Percentiles rank a stretch among this genome's conserved stretches.
Conservation (phyloP, 2,888 invertebrate species). For the Polyommatus iphigenia region DNA sequence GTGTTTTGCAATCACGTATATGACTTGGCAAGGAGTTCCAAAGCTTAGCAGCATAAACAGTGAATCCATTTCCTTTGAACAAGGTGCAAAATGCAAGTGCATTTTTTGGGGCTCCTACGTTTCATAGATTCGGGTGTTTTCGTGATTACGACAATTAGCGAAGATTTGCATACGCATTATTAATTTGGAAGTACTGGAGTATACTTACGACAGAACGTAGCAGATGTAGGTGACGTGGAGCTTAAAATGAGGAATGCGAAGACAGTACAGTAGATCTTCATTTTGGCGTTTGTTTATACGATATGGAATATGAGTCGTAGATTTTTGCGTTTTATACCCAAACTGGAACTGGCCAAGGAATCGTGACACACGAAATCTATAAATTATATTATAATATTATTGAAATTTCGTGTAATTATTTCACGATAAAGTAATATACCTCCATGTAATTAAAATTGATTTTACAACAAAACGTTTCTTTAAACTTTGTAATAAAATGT, state of each 20-base stretch:
- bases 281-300: neutral
- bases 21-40: no score
- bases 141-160: no score
- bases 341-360: no score
- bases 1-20: no score
- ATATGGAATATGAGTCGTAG: neutral
- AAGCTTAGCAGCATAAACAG: no score
- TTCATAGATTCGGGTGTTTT: no score
- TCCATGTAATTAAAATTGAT: slow-evolving; percentile 3
- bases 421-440: neutral
- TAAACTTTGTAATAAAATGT: no score
- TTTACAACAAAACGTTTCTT: neutral
- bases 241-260: neutral
- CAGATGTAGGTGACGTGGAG: neutral
- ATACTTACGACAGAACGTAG: neutral
- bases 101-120: no score
- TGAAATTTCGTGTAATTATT: slow-evolving; percentile 9
- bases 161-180: no score
- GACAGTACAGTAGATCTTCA: neutral
- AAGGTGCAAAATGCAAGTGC: no score
- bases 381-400: neutral
- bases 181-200: no score
- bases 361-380: slow-evolving; percentile 10
- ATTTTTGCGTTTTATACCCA: slow-evolving; percentile 5
- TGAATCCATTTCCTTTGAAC: no score